Conservation (phyloP, 2,113 vertebrate species). For the Clupea harengus region DNA sequence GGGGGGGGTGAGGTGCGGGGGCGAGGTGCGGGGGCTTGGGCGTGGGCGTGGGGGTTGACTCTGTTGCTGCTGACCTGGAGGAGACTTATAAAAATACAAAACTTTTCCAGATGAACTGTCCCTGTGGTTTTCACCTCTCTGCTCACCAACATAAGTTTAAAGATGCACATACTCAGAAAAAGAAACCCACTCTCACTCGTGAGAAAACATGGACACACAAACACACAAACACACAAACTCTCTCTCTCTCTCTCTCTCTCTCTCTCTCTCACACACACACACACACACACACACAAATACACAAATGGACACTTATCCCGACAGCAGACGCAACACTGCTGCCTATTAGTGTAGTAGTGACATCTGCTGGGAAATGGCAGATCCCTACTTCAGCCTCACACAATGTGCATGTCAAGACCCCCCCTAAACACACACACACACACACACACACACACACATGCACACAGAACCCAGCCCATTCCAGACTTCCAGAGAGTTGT, state of each 20-base stretch:
- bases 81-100: background rate
- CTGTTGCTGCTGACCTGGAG: conserved; percentile 20
- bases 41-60: background rate
- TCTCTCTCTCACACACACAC: background rate
- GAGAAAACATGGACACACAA: background rate
- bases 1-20: background rate
- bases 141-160: background rate
- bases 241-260: too few relatives aligned
- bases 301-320: background rate
- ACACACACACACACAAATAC: background rate
- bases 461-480: conserved; percentile 15
- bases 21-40: background rate
- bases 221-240: background rate
- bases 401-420: background rate
- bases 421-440: conserved; percentile 18
- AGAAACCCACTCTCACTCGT: background rate
- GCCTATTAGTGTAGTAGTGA: conserved; percentile 59
- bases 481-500: conserved; percentile 11
- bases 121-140: background rate
- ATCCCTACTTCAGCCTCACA: conserved; percentile 36
- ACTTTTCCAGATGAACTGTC: background rate
- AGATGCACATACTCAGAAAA: background rate
- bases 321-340: conserved; percentile 50
- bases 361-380: conserved; percentile 53
- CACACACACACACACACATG: conserved; percentile 47